Evolutionary conservation across 2,888 invertebrate species (phyloP), one percentile per base, ranked within the genome.

Genomic region (Lysandra bellargus): DNA sequence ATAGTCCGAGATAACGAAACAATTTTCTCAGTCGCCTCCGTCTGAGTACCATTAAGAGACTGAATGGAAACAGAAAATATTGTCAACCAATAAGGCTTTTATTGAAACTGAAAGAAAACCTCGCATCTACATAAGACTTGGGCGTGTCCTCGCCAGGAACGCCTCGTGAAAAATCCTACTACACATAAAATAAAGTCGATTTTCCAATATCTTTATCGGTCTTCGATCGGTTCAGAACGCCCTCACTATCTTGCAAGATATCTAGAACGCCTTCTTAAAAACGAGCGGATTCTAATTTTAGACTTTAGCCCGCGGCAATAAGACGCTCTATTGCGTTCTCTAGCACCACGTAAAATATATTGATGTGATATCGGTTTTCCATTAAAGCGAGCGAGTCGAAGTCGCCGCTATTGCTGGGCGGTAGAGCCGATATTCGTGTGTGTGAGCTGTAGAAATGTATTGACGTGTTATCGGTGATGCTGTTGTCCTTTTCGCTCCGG

Each of bases 331-430:
- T 91, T 83, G 84, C 83, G 84, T 85, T 86, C 78, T 81, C 82
- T 81, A 82, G 80, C 82, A 82, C 83, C 86, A 86, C 86, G 91
- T 92, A 88, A 92, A 94, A 94, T 91, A 91, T 94, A 94, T 94
- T 94, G 94, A 94, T 93, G 94, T 88, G 90, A 86, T 94, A 94
- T 94, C 91, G 94, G 94, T 94, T 94, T 94, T 94, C 94, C 94
- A 94, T 94, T 94, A 93, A 84, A 77, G 64, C 78, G 23, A 80
- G 64, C 85, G 83, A 82, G 81, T 84, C 82, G 91, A 87, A 85
- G 76, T 88, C 85, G 82, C 85, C 91, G 85, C 80, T 92, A 86
- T 83, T 6, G 1, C 64, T 0, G 17, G 0, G 2, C 1, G 1
- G 78, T 87, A 91, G 84, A 85, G 88, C 84, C 81, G 80, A 81